Conservation (phyloP, 2,797 vertebrate genomes). For the Oceanodroma leucorhoa region DNA sequence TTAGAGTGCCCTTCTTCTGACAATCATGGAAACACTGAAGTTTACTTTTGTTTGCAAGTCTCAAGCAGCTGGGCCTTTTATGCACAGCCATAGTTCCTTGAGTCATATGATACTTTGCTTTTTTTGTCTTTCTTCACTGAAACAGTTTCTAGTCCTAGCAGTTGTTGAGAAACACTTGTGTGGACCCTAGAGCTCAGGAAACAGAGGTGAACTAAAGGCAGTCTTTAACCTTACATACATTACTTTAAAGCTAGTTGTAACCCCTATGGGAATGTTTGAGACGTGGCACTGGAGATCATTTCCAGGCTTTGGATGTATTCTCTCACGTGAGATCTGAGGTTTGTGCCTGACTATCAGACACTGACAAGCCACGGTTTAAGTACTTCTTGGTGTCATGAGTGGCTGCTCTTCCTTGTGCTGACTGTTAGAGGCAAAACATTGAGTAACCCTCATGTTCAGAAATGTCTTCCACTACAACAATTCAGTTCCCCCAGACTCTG, state of each 20-base stretch:
- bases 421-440: not conserved
- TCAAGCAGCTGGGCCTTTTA: not conserved
- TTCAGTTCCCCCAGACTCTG: not conserved
- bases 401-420: not conserved
- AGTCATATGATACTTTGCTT: not conserved
- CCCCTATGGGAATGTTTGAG: not conserved
- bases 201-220: not conserved
- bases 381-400: too few species aligned
- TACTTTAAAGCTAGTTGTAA: not conserved
- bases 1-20: not conserved
- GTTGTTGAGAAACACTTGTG: not conserved
- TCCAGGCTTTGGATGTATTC: not conserved
- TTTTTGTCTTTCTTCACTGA: not conserved
- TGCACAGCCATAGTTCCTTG: not conserved
- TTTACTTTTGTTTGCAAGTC: not conserved
- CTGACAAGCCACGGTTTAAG: not conserved
- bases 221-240: not conserved
- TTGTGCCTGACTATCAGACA: not conserved
- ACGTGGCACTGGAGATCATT: accelerated
- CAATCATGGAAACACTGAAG: not conserved
- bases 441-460: not conserved
- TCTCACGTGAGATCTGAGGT: not conserved
- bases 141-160: not conserved
- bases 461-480: not conserved
- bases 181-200: not conserved